Conservation (phyloP, 2,888 invertebrate genomes). For the Drosophila cognata region DNA sequence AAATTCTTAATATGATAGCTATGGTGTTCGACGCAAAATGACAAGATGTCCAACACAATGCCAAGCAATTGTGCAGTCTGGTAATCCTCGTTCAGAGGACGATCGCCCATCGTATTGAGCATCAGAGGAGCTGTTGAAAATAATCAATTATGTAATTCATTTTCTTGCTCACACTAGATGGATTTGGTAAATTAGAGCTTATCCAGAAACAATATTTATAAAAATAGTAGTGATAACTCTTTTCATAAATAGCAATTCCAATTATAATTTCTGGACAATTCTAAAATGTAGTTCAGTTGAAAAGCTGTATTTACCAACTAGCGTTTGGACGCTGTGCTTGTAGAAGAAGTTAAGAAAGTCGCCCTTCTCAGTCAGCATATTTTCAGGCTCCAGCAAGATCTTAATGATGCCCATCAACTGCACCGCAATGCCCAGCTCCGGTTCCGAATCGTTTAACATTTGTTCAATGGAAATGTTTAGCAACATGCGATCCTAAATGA, state of each 20-base stretch:
- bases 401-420: slow-evolving; percentile 98
- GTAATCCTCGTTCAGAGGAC: slow-evolving; percentile 97
- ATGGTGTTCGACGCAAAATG: slow-evolving; percentile 99
- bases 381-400: slow-evolving; percentile 97
- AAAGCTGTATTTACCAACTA: slow-evolving; percentile 90
- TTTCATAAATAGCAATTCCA: background rate
- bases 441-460: slow-evolving; percentile 98
- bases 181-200: background rate
- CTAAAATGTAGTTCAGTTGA: background rate
- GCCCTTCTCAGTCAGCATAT: slow-evolving; percentile 99
- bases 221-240: background rate
- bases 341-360: slow-evolving; percentile 99
- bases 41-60: slow-evolving; percentile 96
- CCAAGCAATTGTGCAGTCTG: slow-evolving; percentile 98
- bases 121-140: slow-evolving; percentile 91
- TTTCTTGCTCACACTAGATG: background rate
- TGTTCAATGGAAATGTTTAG: slow-evolving; percentile 98
- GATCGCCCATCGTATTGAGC: slow-evolving; percentile 95
- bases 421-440: slow-evolving; percentile 98
- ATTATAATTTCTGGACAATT: background rate
- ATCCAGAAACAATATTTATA: background rate
- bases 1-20: slow-evolving; percentile 99
- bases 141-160: background rate
- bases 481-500: slow-evolving; percentile 94
- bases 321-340: slow-evolving; percentile 97